Percentiles rank a stretch among this genome's conserved stretches.
These are phyloP conservation scores for Coecobrya sp. DNA, from an alignment of 2,888 invertebrate species.

Conservation along the genomic window DNA sequence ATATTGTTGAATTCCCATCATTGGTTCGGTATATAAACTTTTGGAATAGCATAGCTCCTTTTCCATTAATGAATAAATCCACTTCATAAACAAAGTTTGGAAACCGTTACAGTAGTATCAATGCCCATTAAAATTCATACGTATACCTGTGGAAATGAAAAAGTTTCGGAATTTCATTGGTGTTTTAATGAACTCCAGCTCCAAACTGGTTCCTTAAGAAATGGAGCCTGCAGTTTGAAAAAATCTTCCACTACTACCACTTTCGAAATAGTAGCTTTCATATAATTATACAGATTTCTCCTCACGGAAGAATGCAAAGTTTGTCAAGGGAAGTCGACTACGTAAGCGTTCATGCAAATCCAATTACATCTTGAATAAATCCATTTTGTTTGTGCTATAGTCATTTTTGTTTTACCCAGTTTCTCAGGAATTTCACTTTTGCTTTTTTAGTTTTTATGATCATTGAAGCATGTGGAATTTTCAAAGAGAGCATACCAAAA, in stretches of 20 bases:
- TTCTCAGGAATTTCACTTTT: slow-evolving; percentile 53
- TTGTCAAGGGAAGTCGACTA: neutral
- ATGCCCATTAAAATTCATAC: slow-evolving; percentile 26
- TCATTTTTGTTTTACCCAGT: neutral
- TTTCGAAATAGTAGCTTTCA: neutral
- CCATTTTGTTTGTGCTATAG: neutral
- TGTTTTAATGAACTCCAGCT: neutral
- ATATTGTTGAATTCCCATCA: neutral
- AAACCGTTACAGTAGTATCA: neutral
- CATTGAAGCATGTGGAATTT: slow-evolving; percentile 39
- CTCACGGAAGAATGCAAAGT: neutral
- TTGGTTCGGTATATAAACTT: neutral
- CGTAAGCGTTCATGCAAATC: slow-evolving; percentile 19
- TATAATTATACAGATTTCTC: neutral
- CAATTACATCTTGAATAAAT: slow-evolving; percentile 59
- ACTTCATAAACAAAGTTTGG: slow-evolving; percentile 19
- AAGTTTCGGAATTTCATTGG: slow-evolving; percentile 56
- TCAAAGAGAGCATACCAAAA: neutral
- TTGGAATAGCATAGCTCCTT: neutral
- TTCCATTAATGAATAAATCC: slow-evolving; percentile 8
- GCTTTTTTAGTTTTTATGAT: slow-evolving; percentile 36
- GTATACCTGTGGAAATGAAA: slow-evolving; percentile 8
- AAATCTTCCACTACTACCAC: neutral
- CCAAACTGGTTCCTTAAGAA: neutral
- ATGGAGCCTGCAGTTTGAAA: neutral